Evolutionary conservation across 2,113 vertebrate genomes (phyloP), one percentile per base, ranked within the genome.

Genomic region (Girardinichthys multiradiatus): DNA sequence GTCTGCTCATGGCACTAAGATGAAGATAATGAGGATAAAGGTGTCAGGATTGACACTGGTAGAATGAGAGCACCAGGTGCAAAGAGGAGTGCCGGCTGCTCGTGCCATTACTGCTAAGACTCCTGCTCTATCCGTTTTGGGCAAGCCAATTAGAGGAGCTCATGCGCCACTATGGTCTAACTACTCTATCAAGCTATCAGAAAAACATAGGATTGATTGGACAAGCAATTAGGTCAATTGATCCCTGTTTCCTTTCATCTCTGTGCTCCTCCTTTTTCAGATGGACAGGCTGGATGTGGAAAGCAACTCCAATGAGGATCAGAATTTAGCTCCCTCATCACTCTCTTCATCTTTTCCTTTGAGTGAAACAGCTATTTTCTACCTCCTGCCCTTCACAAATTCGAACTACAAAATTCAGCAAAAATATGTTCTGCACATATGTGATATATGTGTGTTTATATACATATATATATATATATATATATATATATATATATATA

Each of bases 121-220:
- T 76, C 58, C 59, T 11, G 19, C 77, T 80, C 77, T 64, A 72
- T 69, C 48, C 60, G 17, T 71, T 77, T 80, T 66, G 72, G 72
- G 48, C 26, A 1, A 68, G 79, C 89, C 91, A 91, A 91, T 91
- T 92, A 92, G 72, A 83, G 70, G 67, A 37, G 45, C 74, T 86
- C 67, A 70, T 85, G 68, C 60, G 4, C 57, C 62, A 70, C 79
- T 74, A 74, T 1, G 4, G 27, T 42, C 68, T 28, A 35, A 60
- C 37, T 60, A 72, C 70, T 51, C 35, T 27, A 72, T 83, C 87
- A 79, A 77, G 79, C 77, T 81, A 83, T 89, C 84, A 85, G 79
- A 84, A 88, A 90, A 86, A 87, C 83, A 89, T 86, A 89, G 80
- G 87, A 90, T 84, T 91, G 91, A 90, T 86, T 79, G 82, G 83